Percentiles rank a stretch among this genome's conserved stretches.
phyloP scores from a whole-genome alignment of 2,888 invertebrate genomes.

The Oeneis ivallda region DNA sequence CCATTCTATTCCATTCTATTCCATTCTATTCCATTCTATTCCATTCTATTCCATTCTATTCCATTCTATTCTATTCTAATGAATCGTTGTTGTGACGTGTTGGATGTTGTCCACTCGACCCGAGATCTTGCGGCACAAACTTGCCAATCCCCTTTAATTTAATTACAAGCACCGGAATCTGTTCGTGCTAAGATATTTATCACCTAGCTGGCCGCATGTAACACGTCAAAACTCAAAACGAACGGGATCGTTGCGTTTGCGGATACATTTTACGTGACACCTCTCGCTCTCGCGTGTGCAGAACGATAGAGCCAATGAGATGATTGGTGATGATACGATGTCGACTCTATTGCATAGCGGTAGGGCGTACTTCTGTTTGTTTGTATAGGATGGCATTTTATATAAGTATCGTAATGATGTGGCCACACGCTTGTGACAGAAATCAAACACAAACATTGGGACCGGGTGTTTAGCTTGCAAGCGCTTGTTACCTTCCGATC shows the following conservation, averaged over 20 bases:
- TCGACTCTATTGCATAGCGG: conserved; percentile 57
- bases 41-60: no score
- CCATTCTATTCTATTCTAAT: no score
- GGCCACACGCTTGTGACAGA: no score
- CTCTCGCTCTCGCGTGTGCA: conserved; percentile 54
- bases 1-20: no score
- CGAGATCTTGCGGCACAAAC: no score
- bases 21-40: no score
- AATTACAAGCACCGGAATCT: conserved; percentile 52
- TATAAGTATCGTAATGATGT: conserved; percentile 70
- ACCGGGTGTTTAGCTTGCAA: no score
- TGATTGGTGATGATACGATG: conserved; percentile 49
- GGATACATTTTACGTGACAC: conserved; percentile 64
- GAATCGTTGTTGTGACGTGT: no score
- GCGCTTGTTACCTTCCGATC: no score
- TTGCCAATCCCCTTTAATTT: conserved; percentile 40
- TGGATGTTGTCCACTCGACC: no score
- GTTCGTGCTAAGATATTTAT: conserved; percentile 71
- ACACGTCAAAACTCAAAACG: conserved; percentile 61
- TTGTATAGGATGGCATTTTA: conserved; percentile 56
- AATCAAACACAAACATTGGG: no score
- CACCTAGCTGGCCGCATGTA: conserved; percentile 64
- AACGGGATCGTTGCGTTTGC: conserved; percentile 68
- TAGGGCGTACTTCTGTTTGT: conserved; percentile 65
- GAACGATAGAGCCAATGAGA: conserved; percentile 54